These are phyloP conservation scores for Colius striatus DNA, from an alignment of 2,113 vertebrate genomes.

Conservation along the genomic window DNA sequence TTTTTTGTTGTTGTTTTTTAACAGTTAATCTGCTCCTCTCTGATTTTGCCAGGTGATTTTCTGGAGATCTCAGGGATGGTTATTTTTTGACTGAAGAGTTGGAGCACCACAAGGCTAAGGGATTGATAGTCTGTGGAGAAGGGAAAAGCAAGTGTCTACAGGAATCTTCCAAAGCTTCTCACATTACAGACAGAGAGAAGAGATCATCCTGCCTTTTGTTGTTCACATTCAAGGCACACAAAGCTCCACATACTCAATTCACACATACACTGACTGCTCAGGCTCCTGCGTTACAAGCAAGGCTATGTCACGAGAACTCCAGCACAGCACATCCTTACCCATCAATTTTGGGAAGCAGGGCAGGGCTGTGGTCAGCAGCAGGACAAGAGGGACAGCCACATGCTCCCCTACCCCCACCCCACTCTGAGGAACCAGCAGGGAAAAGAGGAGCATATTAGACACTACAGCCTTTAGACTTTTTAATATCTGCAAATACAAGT, in stretches of 20 bases:
- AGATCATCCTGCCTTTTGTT: background rate
- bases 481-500: slow-evolving; percentile 38
- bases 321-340: slow-evolving; percentile 17
- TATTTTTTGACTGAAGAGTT: background rate
- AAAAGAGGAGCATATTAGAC: background rate
- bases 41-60: background rate
- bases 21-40: background rate
- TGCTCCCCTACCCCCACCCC: slow-evolving; percentile 6
- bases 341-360: slow-evolving; percentile 49
- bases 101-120: background rate
- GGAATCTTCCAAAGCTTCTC: background rate
- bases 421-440: background rate
- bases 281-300: slow-evolving; percentile 8
- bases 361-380: slow-evolving; percentile 39
- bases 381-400: background rate
- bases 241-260: background rate
- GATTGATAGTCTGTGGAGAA: background rate
- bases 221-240: background rate
- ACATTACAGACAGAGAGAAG: background rate
- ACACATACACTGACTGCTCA: fast-evolving
- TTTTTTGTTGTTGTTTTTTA: no score
- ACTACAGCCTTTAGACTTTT: background rate
- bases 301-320: slow-evolving; percentile 43
- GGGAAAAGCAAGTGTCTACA: background rate
- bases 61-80: background rate